phyloP scores from a whole-genome alignment of 2,797 vertebrate species.

The Sphenopsis melanotis region DNA sequence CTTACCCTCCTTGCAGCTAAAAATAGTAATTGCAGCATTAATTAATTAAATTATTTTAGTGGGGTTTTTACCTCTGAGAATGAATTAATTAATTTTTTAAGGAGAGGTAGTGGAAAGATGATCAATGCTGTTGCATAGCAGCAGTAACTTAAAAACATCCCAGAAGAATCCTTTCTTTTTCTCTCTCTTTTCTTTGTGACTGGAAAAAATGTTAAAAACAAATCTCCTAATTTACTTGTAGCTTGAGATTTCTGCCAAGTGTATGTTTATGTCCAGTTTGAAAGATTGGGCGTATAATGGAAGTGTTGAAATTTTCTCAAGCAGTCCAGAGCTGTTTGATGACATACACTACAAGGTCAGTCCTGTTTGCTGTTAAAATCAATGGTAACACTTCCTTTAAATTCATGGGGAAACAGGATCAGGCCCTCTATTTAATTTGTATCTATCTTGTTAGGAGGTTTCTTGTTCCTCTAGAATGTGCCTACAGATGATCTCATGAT shows the following conservation, averaged over 20 bases:
- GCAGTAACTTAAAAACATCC: not conserved
- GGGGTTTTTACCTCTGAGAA: not conserved
- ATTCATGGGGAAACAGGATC: not conserved
- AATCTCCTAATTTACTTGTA: not conserved
- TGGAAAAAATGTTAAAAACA: conserved; percentile 31
- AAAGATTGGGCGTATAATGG: not conserved
- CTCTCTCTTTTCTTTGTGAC: not conserved
- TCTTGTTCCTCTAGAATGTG: not conserved
- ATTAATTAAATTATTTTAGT: not conserved
- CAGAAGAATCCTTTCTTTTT: not conserved
- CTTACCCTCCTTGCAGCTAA: not conserved
- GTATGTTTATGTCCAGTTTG: conserved; percentile 35
- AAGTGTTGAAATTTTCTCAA: conserved; percentile 21
- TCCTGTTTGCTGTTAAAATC: not conserved
- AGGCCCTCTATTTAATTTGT: not conserved
- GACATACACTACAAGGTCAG: not conserved
- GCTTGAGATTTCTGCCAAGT: conserved; percentile 37
- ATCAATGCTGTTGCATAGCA: not conserved
- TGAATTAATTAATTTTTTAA: not conserved
- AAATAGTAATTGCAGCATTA: not conserved
- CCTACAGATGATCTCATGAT: conserved; percentile 34
- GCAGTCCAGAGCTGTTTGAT: not conserved
- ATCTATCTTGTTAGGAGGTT: conserved; percentile 22
- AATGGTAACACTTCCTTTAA: not conserved
- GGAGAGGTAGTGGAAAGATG: not conserved